A percentile compares a stretch with the other conserved stretches of the same genome.
phyloP scores from a whole-genome alignment of 2,888 invertebrate genomes.

The Lobophora halterata region DNA sequence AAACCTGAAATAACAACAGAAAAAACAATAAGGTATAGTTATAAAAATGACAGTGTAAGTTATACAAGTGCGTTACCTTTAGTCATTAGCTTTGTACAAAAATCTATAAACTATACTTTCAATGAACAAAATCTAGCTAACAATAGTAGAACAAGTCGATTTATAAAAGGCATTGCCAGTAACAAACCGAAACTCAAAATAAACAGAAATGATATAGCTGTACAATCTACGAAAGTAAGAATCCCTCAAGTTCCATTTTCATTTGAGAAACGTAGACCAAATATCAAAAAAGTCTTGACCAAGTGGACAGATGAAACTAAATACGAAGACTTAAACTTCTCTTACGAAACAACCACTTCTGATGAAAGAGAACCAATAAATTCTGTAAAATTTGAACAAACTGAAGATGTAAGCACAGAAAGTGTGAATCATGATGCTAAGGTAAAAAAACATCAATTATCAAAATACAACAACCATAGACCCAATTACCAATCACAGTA shows the following conservation, averaged over 20 bases:
- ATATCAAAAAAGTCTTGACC: constrained; percentile 70
- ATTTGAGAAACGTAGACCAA: constrained; percentile 45
- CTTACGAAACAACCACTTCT: constrained; percentile 52
- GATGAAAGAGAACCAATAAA: constrained; percentile 36
- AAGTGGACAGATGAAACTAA: constrained; percentile 78
- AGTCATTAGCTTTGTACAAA: constrained; percentile 42
- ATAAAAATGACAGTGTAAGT: constrained; percentile 41
- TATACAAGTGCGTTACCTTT: constrained; percentile 40
- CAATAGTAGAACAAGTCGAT: constrained; percentile 34
- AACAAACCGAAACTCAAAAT: constrained; percentile 34
- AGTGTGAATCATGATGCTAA: constrained; percentile 33
- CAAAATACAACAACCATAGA: constrained; percentile 34
- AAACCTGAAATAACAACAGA: constrained; percentile 53
- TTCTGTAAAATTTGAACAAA: constrained; percentile 28
- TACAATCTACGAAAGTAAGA: constrained; percentile 25
- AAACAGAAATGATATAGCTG: constrained; percentile 12
- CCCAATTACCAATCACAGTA: constrained; percentile 39
- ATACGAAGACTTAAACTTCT: constrained; percentile 65
- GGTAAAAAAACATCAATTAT: constrained; percentile 33
- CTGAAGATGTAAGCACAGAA: constrained; percentile 30
- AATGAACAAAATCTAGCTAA: neutral
- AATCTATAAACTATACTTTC: constrained; percentile 4
- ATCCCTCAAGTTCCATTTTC: constrained; percentile 18
- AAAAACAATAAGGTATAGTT: constrained; percentile 66
- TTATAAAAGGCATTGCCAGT: constrained; percentile 30